Evolutionary conservation across 2,888 invertebrate species (phyloP).

Genomic region (Blastobasis lacticolella): DNA sequence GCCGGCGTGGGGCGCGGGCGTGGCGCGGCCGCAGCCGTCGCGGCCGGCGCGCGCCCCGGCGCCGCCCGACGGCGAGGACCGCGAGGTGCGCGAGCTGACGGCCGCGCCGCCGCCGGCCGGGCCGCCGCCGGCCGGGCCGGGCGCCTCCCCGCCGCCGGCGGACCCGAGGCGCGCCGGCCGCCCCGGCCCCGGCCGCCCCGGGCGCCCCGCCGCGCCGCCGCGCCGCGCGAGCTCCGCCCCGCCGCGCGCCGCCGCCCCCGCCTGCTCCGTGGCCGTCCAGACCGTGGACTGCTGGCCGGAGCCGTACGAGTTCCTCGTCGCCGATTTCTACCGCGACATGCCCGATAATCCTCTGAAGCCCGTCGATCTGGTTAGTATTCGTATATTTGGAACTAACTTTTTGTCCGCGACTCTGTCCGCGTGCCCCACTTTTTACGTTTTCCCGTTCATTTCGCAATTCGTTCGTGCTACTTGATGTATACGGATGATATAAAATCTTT

Average conservation of each 20-base stretch:
- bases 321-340: constrained; percentile 74
- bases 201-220: constrained; percentile 10
- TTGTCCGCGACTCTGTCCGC: too few relatives aligned
- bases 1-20: constrained; percentile 39
- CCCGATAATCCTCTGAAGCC: constrained; percentile 36
- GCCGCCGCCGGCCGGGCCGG: constrained; percentile 6
- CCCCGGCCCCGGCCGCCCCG: constrained; percentile 14
- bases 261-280: constrained; percentile 58
- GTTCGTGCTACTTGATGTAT: too few relatives aligned
- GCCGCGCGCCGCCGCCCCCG: constrained; percentile 18
- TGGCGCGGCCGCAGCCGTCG: constrained; percentile 39
- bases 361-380: too few relatives aligned
- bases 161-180: constrained; percentile 54
- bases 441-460: too few relatives aligned
- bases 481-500: too few relatives aligned
- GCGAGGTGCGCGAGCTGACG: constrained; percentile 23
- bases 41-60: constrained; percentile 17
- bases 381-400: too few relatives aligned
- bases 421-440: too few relatives aligned
- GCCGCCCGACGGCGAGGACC: constrained; percentile 61
- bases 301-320: constrained; percentile 83
- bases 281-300: constrained; percentile 81
- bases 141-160: constrained; percentile 48
- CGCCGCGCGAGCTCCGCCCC: constrained; percentile 14
- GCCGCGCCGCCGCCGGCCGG: constrained; percentile 21